A percentile compares a stretch with the other conserved stretches of the same genome.
phyloP scores from a whole-genome alignment of 37 sponge, comb jelly and placozoan species.

The Diacarnus erythraeanus region DNA sequence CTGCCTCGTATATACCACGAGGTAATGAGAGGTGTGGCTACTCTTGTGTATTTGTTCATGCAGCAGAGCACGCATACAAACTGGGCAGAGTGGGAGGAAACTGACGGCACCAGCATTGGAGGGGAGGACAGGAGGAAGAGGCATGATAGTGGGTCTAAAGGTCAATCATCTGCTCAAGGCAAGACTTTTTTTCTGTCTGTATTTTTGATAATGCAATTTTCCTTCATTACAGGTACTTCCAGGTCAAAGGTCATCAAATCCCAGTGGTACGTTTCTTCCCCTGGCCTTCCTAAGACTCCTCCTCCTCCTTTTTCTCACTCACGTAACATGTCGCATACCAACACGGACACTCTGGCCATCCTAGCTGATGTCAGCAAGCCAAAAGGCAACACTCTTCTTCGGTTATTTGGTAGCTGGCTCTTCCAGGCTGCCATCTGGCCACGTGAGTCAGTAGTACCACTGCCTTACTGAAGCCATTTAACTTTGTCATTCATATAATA shows the following conservation, averaged over 20 bases:
- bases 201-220: not conserved
- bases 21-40: conserved; percentile 65
- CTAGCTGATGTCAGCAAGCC: conserved; percentile 30
- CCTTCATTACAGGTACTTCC: not conserved
- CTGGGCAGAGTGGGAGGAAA: not conserved
- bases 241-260: not conserved
- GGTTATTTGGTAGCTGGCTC: conserved; percentile 86
- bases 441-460: not conserved
- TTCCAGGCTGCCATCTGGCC: conserved; percentile 85
- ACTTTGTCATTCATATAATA: not conserved
- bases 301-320: not conserved
- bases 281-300: not conserved
- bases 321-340: not conserved
- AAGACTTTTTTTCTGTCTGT: not conserved
- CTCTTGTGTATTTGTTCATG: conserved; percentile 66
- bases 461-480: not conserved
- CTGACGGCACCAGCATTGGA: not conserved
- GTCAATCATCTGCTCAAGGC: not conserved
- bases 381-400: conserved; percentile 77
- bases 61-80: conserved; percentile 20
- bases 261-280: conserved; percentile 1
- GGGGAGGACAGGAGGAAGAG: not conserved
- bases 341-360: not conserved
- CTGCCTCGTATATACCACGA: conserved; percentile 66
- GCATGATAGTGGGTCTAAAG: not conserved